Evolutionary conservation across 23 tunicate genomes (phyloP), one percentile per base, ranked within the genome.

Genomic region (Ascidia mentula): DNA sequence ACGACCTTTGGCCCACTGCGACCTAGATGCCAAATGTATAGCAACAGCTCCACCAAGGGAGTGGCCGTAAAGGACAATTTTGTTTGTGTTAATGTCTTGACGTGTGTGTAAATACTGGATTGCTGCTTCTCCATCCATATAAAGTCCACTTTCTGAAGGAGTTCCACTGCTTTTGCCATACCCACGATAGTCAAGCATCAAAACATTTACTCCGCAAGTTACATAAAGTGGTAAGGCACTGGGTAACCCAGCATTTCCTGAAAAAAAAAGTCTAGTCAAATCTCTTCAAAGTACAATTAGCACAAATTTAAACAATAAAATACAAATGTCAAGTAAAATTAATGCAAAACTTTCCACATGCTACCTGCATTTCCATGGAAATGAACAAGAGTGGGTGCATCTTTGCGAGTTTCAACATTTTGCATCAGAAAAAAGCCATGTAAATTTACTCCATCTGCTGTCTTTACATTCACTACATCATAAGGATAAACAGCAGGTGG

Each of bases 301-400:
- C n/a, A n/a, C n/a, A n/a, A n/a, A n/a, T n/a, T n/a, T n/a, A n/a
- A n/a, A n/a, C n/a, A n/a, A n/a, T n/a, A n/a, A n/a, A n/a, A n/a
- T n/a, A n/a, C n/a, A n/a, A n/a, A n/a, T n/a, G n/a, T n/a, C n/a
- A n/a, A n/a, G n/a, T 15, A 12, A 42, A 42, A 42, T 15, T 42
- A 12, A 42, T 12, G 15, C 12, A 42, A 42, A 9, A 42, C 15
- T 12, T 9, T 69, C 9, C 13, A 28, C 18, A 71, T 34, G 32
- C 4, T 40, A 88, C 98, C 98, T 84, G 98, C 98, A 77, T 93
- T 93, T 60, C 98, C 98, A 80, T 93, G 98, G 34, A 93, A 93
- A 71, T 77, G 84, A 12, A 93, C 69, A 5, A 93, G 24, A 12
- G 98, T 93, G 46, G 98, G 93, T 37, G 83, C 84, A 40, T 75